These are phyloP conservation scores for Yponomeuta evonymella DNA, from an alignment of 2,888 invertebrate species.

Conservation along the genomic window DNA sequence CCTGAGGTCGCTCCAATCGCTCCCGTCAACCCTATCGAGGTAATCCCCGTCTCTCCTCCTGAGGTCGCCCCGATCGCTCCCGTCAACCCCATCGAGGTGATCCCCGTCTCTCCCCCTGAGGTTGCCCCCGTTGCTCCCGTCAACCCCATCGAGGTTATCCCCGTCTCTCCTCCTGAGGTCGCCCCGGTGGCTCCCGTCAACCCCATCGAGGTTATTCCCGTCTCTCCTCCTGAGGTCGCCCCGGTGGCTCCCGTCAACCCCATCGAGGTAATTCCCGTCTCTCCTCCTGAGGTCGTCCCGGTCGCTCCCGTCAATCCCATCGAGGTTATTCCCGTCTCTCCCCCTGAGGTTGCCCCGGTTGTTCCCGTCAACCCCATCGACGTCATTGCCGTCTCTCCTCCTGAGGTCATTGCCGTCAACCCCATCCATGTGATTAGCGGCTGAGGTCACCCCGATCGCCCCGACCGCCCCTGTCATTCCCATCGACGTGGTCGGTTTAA, in stretches of 20 bases:
- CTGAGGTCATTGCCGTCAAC: too few species aligned
- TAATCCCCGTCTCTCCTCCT: neutral
- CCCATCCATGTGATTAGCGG: too few species aligned
- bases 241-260: too few species aligned
- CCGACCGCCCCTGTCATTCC: neutral
- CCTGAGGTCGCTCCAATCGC: neutral
- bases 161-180: conserved; percentile 25
- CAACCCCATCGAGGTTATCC: conserved; percentile 17
- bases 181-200: conserved; percentile 27
- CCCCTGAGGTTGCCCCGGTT: too few species aligned
- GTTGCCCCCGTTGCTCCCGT: too few species aligned
- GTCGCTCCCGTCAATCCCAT: neutral
- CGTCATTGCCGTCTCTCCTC: too few species aligned
- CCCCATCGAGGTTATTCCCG: conserved; percentile 23
- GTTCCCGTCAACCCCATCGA: too few species aligned
- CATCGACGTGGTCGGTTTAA: neutral
- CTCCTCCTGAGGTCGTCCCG: neutral
- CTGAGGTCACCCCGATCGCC: neutral
- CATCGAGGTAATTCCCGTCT: neutral
- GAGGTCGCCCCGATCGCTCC: conserved; percentile 9
- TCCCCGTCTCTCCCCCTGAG: too few species aligned
- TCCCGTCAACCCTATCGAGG: neutral
- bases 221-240: too few species aligned
- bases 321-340: too few species aligned
- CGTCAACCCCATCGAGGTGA: neutral